Base-by-base conservation (phyloP, 64 coral and sea anemone genomes). In the Porites australiensis region DNA sequence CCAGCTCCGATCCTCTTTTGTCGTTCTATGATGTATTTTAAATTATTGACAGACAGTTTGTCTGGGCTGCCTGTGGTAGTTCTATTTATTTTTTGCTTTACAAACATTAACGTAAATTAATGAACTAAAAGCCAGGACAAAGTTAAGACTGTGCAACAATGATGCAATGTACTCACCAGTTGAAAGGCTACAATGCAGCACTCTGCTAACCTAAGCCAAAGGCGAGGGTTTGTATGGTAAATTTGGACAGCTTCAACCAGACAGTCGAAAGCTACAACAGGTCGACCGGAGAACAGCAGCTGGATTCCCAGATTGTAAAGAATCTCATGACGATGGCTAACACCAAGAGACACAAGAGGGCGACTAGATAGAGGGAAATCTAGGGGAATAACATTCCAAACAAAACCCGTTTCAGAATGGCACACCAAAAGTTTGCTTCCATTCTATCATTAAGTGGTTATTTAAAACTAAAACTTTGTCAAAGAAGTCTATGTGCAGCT, bases 271-370 rank as follows among this genome's bases (percentile, higher is more conserved):
- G 98, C 98, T 46, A 85, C 82, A 23, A 90, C 64, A 19, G 98
- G 98, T 83, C 98, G 91, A 8, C 98, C 98, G 43, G 91, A 95
- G 59, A 96, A 95, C 47, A 99, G 64, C 13, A 99, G 54, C 88
- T 99, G 98, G n/a, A 99, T 93, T 19, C 98, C 98, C 48, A 99
- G 85, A 84, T 99, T 99, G 72, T 99, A 99, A 19, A 96, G 77
- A 13, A 99, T 96, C 82, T 99, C 91, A 89, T 99, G 91, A 21
- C 94, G 98, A 52, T 74, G 85, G 43, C 89, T 94, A 12, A 99
- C 82, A 52, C 94, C 86, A 68, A 96, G 78, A 19, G 91, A 86
- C 13, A 90, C 88, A 8, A 99, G 66, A 4, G 98, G 74, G 51
- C 98, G 77, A 47, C 91, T 91, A 63, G 89, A 89, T 6, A 96